These are phyloP conservation scores for Heliconius cydno DNA, from an alignment of 2,888 invertebrate species.

Conservation along the genomic window DNA sequence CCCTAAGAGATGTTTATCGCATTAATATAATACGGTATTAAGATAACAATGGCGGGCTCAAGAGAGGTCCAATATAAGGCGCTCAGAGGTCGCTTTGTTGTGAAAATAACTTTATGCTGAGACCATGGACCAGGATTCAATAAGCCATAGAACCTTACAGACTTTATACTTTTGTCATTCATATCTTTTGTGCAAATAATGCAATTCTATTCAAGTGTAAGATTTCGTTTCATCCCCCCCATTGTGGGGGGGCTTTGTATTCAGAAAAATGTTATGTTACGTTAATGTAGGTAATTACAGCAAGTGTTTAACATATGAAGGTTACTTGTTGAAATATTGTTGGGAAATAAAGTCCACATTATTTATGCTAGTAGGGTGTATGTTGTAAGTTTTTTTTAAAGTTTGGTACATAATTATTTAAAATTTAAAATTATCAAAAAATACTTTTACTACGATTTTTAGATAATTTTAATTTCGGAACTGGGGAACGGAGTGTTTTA, in stretches of 20 bases:
- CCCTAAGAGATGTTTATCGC: conserved; percentile 80
- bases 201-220: conserved; percentile 62
- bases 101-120: conserved; percentile 81
- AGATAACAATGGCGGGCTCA: conserved; percentile 81
- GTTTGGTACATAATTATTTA: too few relatives aligned
- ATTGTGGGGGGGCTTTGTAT: conserved; percentile 45
- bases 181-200: conserved; percentile 72
- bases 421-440: too few relatives aligned
- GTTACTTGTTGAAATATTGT: not conserved
- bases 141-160: conserved; percentile 75
- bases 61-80: conserved; percentile 81
- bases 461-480: too few relatives aligned
- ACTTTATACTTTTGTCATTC: conserved; percentile 69
- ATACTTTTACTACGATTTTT: too few relatives aligned
- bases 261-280: conserved; percentile 21
- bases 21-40: conserved; percentile 83
- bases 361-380: not conserved
- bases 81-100: conserved; percentile 81
- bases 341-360: not conserved
- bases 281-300: conserved; percentile 21
- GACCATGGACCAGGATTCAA: conserved; percentile 68
- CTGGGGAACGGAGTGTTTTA: too few relatives aligned
- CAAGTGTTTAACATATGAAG: not conserved
- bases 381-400: too few relatives aligned
- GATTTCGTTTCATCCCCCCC: conserved; percentile 42